Conservation (phyloP, 2,113 vertebrate species). For the Dicerorhinus sumatrensis region DNA sequence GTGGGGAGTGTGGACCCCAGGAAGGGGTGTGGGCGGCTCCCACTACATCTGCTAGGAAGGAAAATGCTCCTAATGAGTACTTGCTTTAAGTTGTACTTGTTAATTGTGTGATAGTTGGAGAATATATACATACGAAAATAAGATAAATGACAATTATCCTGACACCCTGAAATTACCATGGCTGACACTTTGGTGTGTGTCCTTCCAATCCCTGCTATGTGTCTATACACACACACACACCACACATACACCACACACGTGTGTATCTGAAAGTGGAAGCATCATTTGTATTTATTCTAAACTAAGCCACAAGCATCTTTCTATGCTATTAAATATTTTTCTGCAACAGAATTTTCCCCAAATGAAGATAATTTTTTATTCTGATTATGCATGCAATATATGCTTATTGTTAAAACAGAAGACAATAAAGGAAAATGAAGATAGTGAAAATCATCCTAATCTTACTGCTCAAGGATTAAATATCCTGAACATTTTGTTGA, state of each 20-base stretch:
- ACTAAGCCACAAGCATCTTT: rapidly evolving
- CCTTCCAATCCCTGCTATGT: rapidly evolving
- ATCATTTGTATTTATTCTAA: rapidly evolving
- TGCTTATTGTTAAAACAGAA: not conserved
- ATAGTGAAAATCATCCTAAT: rapidly evolving
- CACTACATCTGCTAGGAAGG: rapidly evolving
- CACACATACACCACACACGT: rapidly evolving
- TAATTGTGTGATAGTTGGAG: not conserved
- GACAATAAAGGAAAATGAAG: too few species aligned
- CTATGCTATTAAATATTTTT: not conserved
- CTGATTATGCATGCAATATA: not conserved
- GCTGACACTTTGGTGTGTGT: rapidly evolving
- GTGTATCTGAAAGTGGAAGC: rapidly evolving
- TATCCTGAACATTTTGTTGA: too few species aligned
- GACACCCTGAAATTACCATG: rapidly evolving
- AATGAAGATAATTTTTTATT: not conserved
- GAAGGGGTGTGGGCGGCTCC: not conserved
- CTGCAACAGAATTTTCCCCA: not conserved
- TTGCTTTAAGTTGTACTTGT: not conserved
- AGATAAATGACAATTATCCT: rapidly evolving
- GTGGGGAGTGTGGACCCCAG: not conserved
- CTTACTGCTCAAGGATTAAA: rapidly evolving
- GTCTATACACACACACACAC: too few species aligned
- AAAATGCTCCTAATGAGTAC: rapidly evolving
- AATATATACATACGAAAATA: not conserved